Evolutionary conservation across 2,888 invertebrate genomes (phyloP).

Genomic region (Phyllotreta cruciferae): DNA sequence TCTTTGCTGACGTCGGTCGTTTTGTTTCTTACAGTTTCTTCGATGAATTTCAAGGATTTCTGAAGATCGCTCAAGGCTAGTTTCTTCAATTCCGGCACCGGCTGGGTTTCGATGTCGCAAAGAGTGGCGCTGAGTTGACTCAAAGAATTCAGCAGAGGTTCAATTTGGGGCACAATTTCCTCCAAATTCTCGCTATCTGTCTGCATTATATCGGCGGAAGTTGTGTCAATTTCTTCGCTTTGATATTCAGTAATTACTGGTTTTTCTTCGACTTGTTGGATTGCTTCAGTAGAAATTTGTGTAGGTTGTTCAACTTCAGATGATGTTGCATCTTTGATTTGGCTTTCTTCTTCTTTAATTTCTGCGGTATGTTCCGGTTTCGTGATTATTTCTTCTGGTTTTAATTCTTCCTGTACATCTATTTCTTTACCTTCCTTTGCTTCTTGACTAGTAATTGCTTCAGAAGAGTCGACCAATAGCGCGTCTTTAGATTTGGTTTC

Average conservation of each 20-base stretch:
- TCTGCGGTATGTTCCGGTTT: neutral
- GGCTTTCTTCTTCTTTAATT: neutral
- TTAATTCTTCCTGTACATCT: neutral
- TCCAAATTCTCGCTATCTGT: too few relatives aligned
- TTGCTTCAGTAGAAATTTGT: neutral
- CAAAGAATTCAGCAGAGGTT: slow-evolving; percentile 46
- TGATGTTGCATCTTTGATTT: slow-evolving; percentile 1
- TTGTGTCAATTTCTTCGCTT: too few relatives aligned
- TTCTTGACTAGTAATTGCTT: neutral
- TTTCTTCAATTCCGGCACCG: slow-evolving; percentile 46
- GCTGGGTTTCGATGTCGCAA: slow-evolving; percentile 49
- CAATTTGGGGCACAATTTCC: slow-evolving; percentile 20
- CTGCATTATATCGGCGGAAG: neutral
- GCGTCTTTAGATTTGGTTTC: neutral
- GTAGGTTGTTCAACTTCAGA: neutral
- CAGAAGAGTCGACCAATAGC: too few relatives aligned
- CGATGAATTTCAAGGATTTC: slow-evolving; percentile 50
- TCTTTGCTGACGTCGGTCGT: slow-evolving; percentile 13
- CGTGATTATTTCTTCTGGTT: slow-evolving; percentile 4
- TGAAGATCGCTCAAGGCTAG: slow-evolving; percentile 51
- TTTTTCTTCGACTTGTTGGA: neutral
- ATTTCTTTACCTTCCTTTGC: slow-evolving; percentile 4
- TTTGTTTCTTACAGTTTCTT: slow-evolving; percentile 42
- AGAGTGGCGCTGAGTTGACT: slow-evolving; percentile 48
- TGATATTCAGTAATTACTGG: neutral